phyloP scores from a whole-genome alignment of 2,888 invertebrate species.

The Platycheirus albimanus region DNA sequence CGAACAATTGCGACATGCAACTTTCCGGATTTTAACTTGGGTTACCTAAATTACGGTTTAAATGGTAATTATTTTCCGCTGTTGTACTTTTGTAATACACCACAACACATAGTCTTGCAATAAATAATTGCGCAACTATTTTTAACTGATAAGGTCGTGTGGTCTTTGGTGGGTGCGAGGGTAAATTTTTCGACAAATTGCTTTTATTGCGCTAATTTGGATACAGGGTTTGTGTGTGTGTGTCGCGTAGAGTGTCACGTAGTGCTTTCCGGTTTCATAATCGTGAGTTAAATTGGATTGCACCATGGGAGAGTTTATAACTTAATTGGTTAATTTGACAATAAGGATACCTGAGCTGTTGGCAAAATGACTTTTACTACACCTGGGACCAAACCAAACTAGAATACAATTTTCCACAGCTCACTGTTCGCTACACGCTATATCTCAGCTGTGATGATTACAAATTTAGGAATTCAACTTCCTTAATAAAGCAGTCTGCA shows the following conservation, averaged over 20 bases:
- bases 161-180: neutral
- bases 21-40: constrained; percentile 67
- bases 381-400: no score
- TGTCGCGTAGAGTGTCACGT: constrained; percentile 51
- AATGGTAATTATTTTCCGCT: constrained; percentile 71
- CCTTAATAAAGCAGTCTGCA: no score
- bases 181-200: constrained; percentile 62
- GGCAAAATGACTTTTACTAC: no score
- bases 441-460: no score
- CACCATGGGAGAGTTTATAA: constrained; percentile 44
- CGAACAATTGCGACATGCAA: constrained; percentile 62
- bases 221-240: neutral
- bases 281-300: constrained; percentile 2
- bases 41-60: constrained; percentile 69
- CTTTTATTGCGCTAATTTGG: constrained; percentile 63
- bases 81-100: constrained; percentile 50
- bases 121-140: constrained; percentile 59
- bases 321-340: constrained; percentile 51
- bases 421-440: no score
- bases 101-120: constrained; percentile 19
- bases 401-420: no score
- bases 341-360: no score
- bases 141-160: constrained; percentile 45
- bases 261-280: constrained; percentile 47
- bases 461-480: no score